Percentiles rank a stretch among this genome's conserved stretches.
Conservation (phyloP, 35 echinoderm and acorn worm genomes). For the Anneissia japonica region DNA sequence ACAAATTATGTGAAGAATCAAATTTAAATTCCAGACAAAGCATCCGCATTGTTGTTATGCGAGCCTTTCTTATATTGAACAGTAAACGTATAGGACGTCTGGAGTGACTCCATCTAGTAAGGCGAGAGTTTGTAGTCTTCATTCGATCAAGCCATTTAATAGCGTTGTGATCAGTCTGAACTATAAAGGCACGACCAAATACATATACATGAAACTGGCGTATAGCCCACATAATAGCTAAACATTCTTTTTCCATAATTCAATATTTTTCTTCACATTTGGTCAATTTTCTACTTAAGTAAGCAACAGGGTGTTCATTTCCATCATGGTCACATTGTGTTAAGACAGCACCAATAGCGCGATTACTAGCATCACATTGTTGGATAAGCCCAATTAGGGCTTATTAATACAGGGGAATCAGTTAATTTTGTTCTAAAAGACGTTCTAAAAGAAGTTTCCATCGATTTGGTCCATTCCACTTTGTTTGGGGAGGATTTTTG, state of each 20-base stretch:
- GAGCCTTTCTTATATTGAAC: no score
- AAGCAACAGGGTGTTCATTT: constrained; percentile 22
- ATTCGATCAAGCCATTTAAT: constrained; percentile 16
- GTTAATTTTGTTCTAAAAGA: no score
- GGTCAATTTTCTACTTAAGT: not conserved
- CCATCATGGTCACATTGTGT: no score
- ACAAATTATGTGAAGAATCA: no score
- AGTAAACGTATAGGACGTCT: no score
- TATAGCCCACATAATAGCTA: constrained; percentile 34
- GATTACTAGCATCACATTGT: constrained; percentile 11
- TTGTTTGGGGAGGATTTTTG: no score
- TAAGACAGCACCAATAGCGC: constrained; percentile 3
- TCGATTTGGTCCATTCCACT: no score
- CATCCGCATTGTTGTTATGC: no score
- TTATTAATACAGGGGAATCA: constrained; percentile 1
- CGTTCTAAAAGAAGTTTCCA: no score
- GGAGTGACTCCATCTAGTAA: no score
- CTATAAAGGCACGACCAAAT: constrained; percentile 22
- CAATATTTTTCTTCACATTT: constrained; percentile 11
- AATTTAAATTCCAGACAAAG: no score
- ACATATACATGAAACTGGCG: constrained; percentile 15
- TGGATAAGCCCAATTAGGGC: constrained; percentile 4
- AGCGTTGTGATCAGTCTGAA: constrained; percentile 37
- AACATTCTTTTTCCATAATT: constrained; percentile 39
- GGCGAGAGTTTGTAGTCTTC: no score